Evolutionary conservation across 1,140 invertebrate genomes (phyloP).

Genomic region (Euwallacea fornicatus): DNA sequence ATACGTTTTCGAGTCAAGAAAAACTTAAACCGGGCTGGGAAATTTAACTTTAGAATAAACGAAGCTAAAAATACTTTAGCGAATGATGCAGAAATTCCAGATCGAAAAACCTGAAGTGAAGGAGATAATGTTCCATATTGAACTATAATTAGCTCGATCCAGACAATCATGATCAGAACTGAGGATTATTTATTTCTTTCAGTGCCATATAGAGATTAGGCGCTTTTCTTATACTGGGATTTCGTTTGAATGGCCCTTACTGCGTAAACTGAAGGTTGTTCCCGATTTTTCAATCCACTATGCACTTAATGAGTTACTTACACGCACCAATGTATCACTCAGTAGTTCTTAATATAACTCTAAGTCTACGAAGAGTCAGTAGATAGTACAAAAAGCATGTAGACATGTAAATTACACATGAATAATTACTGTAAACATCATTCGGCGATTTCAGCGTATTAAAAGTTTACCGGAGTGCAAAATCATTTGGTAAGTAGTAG

Average conservation of each 20-base stretch:
- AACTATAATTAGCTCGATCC: no score
- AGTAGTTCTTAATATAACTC: no score
- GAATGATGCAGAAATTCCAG: constrained; percentile 24
- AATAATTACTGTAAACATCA: no score
- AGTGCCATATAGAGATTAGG: constrained; percentile 28
- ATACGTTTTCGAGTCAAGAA: constrained; percentile 28
- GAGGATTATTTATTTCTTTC: background rate
- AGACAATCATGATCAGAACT: no score
- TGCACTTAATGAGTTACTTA: background rate
- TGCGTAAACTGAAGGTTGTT: constrained; percentile 33
- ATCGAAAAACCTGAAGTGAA: background rate
- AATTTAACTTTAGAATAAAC: constrained; percentile 24
- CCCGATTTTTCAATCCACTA: constrained; percentile 4
- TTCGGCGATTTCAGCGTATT: no score
- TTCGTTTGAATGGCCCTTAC: constrained; percentile 25
- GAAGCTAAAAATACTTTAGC: constrained; percentile 28
- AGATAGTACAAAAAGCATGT: no score
- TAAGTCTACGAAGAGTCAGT: no score
- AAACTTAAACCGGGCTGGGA: constrained; percentile 12
- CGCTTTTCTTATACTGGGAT: constrained; percentile 27
- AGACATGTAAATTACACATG: no score
- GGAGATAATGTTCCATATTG: no score
- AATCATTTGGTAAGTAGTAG: no score
- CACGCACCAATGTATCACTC: no score
- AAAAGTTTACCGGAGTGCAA: no score